Percentiles rank a stretch among this genome's conserved stretches.
Conservation (phyloP, 37 sponge, comb jelly and placozoan species). For the Petrosia ficiformis region DNA sequence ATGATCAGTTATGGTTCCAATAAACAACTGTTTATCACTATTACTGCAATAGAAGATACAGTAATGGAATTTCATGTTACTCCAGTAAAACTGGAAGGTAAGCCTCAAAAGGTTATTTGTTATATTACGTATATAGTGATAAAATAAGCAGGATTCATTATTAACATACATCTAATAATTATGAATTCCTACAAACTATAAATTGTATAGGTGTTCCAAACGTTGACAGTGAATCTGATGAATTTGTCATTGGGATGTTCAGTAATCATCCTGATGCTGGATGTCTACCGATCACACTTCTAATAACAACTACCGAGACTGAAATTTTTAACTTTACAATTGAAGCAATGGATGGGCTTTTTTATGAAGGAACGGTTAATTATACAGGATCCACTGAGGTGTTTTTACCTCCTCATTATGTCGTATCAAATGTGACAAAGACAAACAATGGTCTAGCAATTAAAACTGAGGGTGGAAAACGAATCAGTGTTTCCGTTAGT, state of each 20-base stretch:
- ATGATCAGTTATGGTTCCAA: neutral
- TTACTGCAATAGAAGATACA: neutral
- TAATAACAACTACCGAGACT: neutral
- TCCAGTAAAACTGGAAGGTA: no score
- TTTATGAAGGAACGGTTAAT: neutral
- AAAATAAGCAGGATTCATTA: no score
- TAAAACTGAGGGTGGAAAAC: neutral
- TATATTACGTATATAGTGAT: no score
- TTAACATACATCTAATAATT: neutral
- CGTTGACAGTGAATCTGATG: neutral
- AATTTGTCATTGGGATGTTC: neutral
- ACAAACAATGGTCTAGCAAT: neutral
- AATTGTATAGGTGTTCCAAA: neutral
- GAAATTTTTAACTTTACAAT: neutral
- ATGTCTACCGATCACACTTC: neutral
- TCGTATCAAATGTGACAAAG: neutral
- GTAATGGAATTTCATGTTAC: no score
- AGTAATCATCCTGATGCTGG: neutral
- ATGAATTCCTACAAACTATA: neutral
- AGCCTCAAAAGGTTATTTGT: no score
- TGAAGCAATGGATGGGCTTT: neutral
- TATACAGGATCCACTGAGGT: neutral
- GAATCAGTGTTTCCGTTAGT: neutral
- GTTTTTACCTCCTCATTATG: neutral
- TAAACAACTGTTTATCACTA: neutral